phyloP scores from a whole-genome alignment of 2,888 invertebrate species.

The Anagyrus pseudococci region DNA sequence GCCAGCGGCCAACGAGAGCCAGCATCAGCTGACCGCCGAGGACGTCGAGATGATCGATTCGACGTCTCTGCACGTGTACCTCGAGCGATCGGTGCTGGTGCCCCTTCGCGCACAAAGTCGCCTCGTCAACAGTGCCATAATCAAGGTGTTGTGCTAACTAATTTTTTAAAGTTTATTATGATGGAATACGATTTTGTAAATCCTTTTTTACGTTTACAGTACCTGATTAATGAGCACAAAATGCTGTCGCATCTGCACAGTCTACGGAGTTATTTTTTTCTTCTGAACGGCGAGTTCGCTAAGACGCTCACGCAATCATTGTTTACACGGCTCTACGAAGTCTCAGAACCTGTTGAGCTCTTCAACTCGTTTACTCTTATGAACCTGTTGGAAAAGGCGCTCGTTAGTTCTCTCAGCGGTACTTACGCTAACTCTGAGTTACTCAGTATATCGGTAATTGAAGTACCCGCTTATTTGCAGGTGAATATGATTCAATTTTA shows the following conservation, averaged over 20 bases:
- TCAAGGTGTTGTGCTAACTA: slow-evolving; percentile 60
- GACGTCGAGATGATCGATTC: slow-evolving; percentile 58
- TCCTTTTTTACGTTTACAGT: slow-evolving; percentile 42
- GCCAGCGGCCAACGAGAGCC: slow-evolving; percentile 40
- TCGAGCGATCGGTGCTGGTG: slow-evolving; percentile 72
- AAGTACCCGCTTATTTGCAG: slow-evolving; percentile 53
- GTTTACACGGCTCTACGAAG: slow-evolving; percentile 72
- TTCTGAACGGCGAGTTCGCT: slow-evolving; percentile 82
- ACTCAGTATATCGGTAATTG: slow-evolving; percentile 52
- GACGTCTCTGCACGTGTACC: slow-evolving; percentile 64
- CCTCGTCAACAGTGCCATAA: slow-evolving; percentile 75
- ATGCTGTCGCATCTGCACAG: slow-evolving; percentile 76
- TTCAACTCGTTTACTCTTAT: slow-evolving; percentile 75
- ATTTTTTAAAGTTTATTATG: background rate
- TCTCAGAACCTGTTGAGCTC: slow-evolving; percentile 70
- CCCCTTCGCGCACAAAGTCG: slow-evolving; percentile 74
- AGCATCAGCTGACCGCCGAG: slow-evolving; percentile 45
- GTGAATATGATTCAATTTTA: slow-evolving; percentile 62
- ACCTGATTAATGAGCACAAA: slow-evolving; percentile 72
- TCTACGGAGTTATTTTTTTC: slow-evolving; percentile 78
- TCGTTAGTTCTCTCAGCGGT: slow-evolving; percentile 71
- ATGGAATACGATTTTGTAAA: background rate
- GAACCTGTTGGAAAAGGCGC: slow-evolving; percentile 72
- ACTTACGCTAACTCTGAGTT: slow-evolving; percentile 54
- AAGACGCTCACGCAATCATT: slow-evolving; percentile 75